Base-by-base conservation (phyloP, 2,797 vertebrate genomes). In the Labroides dimidiatus region DNA sequence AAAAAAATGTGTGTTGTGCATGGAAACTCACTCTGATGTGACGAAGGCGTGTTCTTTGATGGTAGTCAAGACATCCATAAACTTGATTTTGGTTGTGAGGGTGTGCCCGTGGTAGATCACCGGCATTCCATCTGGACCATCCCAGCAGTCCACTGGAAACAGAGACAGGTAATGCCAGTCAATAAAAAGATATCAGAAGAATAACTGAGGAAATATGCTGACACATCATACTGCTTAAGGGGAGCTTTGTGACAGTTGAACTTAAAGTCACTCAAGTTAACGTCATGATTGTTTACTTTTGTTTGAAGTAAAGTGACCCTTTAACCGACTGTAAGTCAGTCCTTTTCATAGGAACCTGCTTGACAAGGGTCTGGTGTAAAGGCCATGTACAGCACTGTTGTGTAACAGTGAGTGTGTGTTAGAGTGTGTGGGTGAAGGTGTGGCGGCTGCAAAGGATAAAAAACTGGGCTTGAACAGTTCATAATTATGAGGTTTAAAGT, bases 101-200 rank as follows among this genome's bases (percentile, higher is more conserved):
- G 98, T 99, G 91, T 99, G 98, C 21, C 98, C 98, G 0, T 99
- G 98, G 91, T 99, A 99, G 87, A 99, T 99, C 77, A 99, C 98
- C 0, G 98, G 98, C 97, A 98, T 98, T 69, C 95, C 96, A 19
- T 99, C 98, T 0, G 98, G 98, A 69, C 98, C 98, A 0, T 99
- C 98, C 98, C 98, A 99, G 92, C 98, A 99, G 90, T 99, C 98
- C 96, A 99, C 98, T 99, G 88, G 17, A 77, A 72, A 74, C 15
- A 63, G 39, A 68, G 27, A 45, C 4, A 67, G 5, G 48, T 0
- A 14, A 47, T 1, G 20, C 56, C 0, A 57, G 50, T 56, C 1
- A 30, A 19, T 2, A 19, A 6, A 5, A 44, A 16, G 20, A 6
- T 10, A 48, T 10, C 57, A 23, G 33, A 1, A 20, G n/a, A n/a